Evolutionary conservation across 2,888 invertebrate species (phyloP).

Genomic region (Cephonodes hylas): DNA sequence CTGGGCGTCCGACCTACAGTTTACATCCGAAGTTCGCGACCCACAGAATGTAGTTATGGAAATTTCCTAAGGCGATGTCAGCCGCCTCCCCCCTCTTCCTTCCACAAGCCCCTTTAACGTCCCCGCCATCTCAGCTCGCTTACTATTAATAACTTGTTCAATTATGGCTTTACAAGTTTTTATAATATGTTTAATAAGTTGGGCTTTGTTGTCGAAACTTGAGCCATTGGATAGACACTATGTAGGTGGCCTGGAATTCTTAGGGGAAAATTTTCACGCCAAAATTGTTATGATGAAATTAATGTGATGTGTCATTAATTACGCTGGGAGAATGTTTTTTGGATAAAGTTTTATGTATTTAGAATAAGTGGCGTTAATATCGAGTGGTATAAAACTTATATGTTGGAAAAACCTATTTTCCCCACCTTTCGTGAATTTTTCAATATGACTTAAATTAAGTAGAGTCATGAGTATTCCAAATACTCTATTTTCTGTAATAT

Average conservation of each 20-base stretch:
- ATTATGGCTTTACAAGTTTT: slow-evolving; percentile 5
- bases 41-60: slow-evolving; percentile 10
- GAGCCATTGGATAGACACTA: not conserved
- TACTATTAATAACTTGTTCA: slow-evolving; percentile 8
- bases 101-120: not conserved
- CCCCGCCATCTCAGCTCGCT: not conserved
- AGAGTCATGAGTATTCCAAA: too few relatives aligned
- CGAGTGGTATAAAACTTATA: too few relatives aligned
- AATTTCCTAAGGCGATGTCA: slow-evolving; percentile 3
- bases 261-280: not conserved
- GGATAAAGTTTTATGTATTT: too few relatives aligned
- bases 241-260: not conserved
- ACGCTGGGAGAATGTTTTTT: too few relatives aligned
- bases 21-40: slow-evolving; percentile 7
- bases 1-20: not conserved
- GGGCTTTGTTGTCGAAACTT: not conserved
- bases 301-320: too few relatives aligned
- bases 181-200: slow-evolving; percentile 3
- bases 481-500: too few relatives aligned
- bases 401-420: too few relatives aligned
- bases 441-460: too few relatives aligned
- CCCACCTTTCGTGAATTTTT: too few relatives aligned
- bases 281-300: too few relatives aligned
- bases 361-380: too few relatives aligned
- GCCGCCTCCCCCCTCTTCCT: not conserved